These are phyloP conservation scores for Dasyornis broadbenti DNA, from an alignment of 2,113 vertebrate genomes.

Conservation along the genomic window DNA sequence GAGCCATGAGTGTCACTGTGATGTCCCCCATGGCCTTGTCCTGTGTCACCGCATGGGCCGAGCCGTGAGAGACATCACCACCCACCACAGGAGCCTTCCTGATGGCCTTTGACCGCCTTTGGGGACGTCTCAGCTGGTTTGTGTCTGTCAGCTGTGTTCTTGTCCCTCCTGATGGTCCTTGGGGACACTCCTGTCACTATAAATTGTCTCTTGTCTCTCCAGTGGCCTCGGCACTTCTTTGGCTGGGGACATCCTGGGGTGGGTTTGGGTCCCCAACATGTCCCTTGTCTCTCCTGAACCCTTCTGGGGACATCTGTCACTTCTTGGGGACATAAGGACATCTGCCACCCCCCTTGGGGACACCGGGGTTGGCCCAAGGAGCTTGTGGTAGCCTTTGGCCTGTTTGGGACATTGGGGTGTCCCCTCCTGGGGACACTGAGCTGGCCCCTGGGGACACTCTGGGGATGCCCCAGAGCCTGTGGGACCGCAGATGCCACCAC, in stretches of 20 bases:
- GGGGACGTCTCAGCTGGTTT: not conserved
- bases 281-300: not conserved
- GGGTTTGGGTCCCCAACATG: rapidly evolving
- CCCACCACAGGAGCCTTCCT: not conserved
- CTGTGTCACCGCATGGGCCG: not conserved
- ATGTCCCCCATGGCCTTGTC: no score
- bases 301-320: not conserved
- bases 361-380: not conserved
- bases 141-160: not conserved
- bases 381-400: not conserved
- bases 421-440: not conserved
- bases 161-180: not conserved
- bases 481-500: not conserved
- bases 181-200: not conserved
- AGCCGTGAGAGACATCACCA: not conserved
- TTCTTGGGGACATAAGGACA: not conserved
- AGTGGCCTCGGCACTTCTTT: not conserved
- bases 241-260: not conserved
- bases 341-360: not conserved
- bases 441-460: no score
- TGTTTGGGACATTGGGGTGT: not conserved
- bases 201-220: not conserved
- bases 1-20: not conserved
- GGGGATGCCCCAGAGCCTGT: not conserved
- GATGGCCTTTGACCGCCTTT: not conserved